Conservation (phyloP, 2,113 vertebrate genomes). For the Phaethornis superciliosus region DNA sequence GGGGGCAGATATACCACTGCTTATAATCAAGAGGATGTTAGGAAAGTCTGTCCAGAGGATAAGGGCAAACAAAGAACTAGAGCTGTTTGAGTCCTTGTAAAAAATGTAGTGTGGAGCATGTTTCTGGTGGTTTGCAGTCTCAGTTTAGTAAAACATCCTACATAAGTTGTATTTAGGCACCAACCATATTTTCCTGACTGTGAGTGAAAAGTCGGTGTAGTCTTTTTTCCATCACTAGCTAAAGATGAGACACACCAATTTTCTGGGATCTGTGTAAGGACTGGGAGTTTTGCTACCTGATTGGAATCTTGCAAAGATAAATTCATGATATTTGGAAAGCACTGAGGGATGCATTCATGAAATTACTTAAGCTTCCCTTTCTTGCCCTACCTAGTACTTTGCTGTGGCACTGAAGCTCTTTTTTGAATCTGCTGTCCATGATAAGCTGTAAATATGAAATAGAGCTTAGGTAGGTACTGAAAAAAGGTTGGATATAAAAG, state of each 20-base stretch:
- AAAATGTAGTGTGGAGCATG: not conserved
- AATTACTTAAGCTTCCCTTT: not conserved
- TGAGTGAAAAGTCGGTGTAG: not conserved
- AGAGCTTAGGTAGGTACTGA: not conserved
- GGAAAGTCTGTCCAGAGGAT: not conserved
- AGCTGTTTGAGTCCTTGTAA: not conserved
- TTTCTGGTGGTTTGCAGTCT: not conserved
- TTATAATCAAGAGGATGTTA: not conserved
- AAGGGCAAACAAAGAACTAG: not conserved
- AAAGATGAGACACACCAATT: not conserved
- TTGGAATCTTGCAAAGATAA: not conserved
- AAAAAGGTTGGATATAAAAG: not conserved
- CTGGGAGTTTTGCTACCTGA: not conserved
- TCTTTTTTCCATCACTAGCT: not conserved
- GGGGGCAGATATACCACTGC: not conserved
- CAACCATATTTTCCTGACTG: not conserved
- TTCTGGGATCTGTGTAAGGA: not conserved
- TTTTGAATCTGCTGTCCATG: not conserved
- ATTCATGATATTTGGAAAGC: not conserved
- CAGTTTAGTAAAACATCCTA: not conserved
- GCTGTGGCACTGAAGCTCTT: not conserved
- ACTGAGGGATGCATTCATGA: not conserved
- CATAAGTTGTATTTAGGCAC: not conserved
- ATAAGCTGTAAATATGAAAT: not conserved
- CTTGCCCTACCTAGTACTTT: not conserved